Evolutionary conservation across 2,888 invertebrate species (phyloP), one percentile per base, ranked within the genome.

Genomic region (Sepiola atlantica): DNA sequence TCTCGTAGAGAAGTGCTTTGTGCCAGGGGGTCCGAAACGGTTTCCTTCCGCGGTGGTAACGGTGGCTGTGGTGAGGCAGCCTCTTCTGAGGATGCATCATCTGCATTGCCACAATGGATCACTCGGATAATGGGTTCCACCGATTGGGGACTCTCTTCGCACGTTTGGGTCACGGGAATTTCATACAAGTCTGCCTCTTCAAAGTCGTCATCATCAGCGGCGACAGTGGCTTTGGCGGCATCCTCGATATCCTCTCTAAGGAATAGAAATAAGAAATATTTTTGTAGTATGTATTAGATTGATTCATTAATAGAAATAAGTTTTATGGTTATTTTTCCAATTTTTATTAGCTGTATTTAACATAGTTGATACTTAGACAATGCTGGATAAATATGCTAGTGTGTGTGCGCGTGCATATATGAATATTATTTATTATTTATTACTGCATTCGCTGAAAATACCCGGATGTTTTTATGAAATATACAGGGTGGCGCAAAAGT

Each of bases 101-200:
- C 55, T 32, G 54, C 91, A 32, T 91, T 55, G 35, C 57, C 55
- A 24, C 55, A 91, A n/a, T 94, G 35, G 21, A 94, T 92, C 61
- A 94, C 55, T 55, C 94, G 93, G 21, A 95, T 95, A 57, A 95
- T 94, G 24, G 95, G 92, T 91, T 95, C 95, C n/a, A 95, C 92
- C 0, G 55, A 45, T 16, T 92, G 92, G 92, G 28, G 90, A 32
- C 95, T 94, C 93, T 95, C 95, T 18, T 94, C 95, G 0, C 95
- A 95, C 91, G 94, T 94, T 94, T 95, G 94, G 93, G 95, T 92
- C 35, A 95, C 95, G 18, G 96, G 96, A 92, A 96, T 96, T 94
- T 96, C 96, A 93, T 96, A 96, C 94, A 96, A 95, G 93, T 95
- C 96, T 55, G 92, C 45, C n/a, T 92, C 92, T 92, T 92, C 92